These are phyloP conservation scores for Spea bombifrons DNA, from an alignment of 2,113 vertebrate species.

Conservation along the genomic window DNA sequence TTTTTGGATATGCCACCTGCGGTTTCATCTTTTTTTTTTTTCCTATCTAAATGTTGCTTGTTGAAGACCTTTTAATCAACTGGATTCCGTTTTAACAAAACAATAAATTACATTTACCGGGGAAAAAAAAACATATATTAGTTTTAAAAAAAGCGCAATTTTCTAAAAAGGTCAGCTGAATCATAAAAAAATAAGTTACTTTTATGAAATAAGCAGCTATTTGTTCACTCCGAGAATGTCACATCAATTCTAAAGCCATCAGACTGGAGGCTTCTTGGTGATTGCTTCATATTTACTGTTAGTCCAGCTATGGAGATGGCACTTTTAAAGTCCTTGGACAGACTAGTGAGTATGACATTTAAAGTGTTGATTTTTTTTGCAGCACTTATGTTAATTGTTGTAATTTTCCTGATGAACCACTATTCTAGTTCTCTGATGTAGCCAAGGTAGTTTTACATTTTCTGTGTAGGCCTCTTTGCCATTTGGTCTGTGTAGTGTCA, in stretches of 20 bases:
- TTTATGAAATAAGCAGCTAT: slow-evolving; percentile 89
- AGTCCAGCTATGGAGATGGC: slow-evolving; percentile 90
- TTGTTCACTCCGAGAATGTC: slow-evolving; percentile 95
- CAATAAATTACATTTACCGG: not conserved
- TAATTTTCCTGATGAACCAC: slow-evolving; percentile 99
- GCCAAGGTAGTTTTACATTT: slow-evolving; percentile 99
- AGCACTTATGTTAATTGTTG: slow-evolving; percentile 99
- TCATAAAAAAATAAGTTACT: slow-evolving; percentile 72
- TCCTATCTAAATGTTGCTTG: not conserved
- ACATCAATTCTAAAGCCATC: slow-evolving; percentile 99
- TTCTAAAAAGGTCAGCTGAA: slow-evolving; percentile 55
- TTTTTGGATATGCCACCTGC: slow-evolving; percentile 34
- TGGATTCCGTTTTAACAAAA: not conserved
- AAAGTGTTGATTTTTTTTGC: slow-evolving; percentile 99
- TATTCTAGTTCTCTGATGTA: slow-evolving; percentile 99
- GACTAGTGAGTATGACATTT: slow-evolving; percentile 99
- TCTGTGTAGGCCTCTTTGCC: slow-evolving; percentile 96
- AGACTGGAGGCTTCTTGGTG: slow-evolving; percentile 91
- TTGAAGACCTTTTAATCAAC: slow-evolving; percentile 1
- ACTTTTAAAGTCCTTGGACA: slow-evolving; percentile 95
- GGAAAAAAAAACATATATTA: no score
- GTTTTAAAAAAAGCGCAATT: no score
- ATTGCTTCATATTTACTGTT: slow-evolving; percentile 96
- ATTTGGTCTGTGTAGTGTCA: slow-evolving; percentile 99
- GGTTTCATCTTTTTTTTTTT: slow-evolving; percentile 10